These are phyloP conservation scores for Alviniconcha marisindica DNA, from an alignment of 1,140 invertebrate genomes.

Conservation along the genomic window DNA sequence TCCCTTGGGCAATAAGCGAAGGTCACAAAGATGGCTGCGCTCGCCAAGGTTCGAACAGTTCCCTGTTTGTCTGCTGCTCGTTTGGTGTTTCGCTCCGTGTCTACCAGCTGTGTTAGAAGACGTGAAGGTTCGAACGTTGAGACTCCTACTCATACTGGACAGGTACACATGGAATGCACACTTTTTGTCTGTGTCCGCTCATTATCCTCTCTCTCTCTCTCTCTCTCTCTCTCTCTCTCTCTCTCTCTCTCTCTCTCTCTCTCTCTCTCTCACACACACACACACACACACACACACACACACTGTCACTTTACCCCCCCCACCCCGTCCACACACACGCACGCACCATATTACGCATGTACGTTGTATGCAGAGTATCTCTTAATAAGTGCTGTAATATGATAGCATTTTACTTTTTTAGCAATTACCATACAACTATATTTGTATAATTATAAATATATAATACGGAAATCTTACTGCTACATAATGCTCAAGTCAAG, in stretches of 20 bases:
- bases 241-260: constrained; percentile 17
- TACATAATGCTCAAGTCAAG: too few species aligned
- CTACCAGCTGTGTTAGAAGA: not conserved
- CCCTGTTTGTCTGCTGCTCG: not conserved
- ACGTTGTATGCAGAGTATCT: not conserved
- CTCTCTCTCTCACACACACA: not conserved
- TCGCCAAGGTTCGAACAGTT: not conserved
- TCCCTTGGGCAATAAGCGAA: not conserved
- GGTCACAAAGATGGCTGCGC: constrained; percentile 27
- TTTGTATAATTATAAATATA: too few species aligned
- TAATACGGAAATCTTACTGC: too few species aligned
- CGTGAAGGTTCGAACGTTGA: not conserved
- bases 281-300: not conserved
- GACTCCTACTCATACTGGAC: constrained; percentile 12
- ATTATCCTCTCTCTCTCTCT: not conserved
- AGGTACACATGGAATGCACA: not conserved
- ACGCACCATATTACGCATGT: not conserved
- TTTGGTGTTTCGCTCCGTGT: not conserved
- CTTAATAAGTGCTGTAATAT: too few species aligned
- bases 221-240: constrained; percentile 22
- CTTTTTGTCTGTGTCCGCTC: too few species aligned
- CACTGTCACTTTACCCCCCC: too few species aligned
- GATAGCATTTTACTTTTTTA: too few species aligned
- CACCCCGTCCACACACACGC: not conserved
- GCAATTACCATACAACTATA: too few species aligned